phyloP scores from a whole-genome alignment of 2,113 vertebrate species.

The Lepus europaeus region DNA sequence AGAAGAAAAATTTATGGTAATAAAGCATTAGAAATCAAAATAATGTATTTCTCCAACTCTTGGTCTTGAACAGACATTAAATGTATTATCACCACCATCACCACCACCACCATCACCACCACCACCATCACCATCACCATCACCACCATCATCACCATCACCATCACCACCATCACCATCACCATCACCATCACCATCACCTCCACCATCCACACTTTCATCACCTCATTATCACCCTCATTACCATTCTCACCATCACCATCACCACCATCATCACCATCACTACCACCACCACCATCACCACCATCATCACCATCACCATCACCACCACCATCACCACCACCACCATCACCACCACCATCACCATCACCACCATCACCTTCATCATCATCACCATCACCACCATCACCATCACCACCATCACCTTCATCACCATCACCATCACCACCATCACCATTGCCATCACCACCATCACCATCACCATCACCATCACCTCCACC shows the following conservation, averaged over 20 bases:
- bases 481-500: fast-evolving
- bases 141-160: background rate
- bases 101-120: fast-evolving
- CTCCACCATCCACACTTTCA: fast-evolving
- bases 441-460: fast-evolving
- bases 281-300: fast-evolving
- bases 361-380: fast-evolving
- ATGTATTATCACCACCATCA: background rate
- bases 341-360: fast-evolving
- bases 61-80: background rate
- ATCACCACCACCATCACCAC: background rate
- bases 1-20: background rate
- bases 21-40: background rate
- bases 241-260: fast-evolving
- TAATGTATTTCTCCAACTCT: background rate
- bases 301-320: fast-evolving
- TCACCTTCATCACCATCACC: fast-evolving
- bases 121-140: background rate
- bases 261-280: fast-evolving
- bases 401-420: fast-evolving
- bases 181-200: fast-evolving
- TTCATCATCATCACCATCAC: fast-evolving
- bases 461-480: fast-evolving
- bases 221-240: fast-evolving
- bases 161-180: fast-evolving